Evolutionary conservation across 2,797 vertebrate species (phyloP).

Genomic region (Typhlichthys eigenmanni): DNA sequence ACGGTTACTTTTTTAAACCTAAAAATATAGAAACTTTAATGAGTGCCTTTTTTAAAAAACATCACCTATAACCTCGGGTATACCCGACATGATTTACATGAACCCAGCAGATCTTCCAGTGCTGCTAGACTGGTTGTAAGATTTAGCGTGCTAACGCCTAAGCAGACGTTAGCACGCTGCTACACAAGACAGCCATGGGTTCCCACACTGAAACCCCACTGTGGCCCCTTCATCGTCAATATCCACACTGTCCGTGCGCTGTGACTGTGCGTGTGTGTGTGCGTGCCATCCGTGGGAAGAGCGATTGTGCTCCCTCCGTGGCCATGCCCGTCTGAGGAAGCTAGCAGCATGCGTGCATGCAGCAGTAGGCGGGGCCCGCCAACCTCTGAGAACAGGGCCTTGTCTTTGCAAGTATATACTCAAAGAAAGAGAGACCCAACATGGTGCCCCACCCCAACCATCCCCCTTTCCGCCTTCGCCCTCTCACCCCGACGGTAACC

Average conservation of each 20-base stretch:
- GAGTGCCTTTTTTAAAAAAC: no score
- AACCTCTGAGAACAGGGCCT: constrained; percentile 69
- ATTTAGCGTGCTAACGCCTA: background rate
- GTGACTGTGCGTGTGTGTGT: background rate
- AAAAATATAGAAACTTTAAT: no score
- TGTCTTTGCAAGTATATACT: constrained; percentile 56
- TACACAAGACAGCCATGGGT: constrained; percentile 17
- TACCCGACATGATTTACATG: no score
- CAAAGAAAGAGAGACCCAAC: constrained; percentile 54
- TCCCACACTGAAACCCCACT: constrained; percentile 12
- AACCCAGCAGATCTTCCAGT: no score
- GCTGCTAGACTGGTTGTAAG: no score
- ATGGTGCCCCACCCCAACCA: constrained; percentile 40
- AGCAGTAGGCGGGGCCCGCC: constrained; percentile 67
- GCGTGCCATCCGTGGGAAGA: constrained; percentile 61
- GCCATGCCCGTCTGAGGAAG: constrained; percentile 40
- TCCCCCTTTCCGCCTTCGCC: constrained; percentile 30
- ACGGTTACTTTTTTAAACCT: no score
- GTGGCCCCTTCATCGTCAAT: background rate
- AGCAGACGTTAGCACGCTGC: constrained; percentile 1
- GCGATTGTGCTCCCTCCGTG: constrained; percentile 49
- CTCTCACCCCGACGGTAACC: constrained; percentile 41
- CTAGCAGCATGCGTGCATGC: constrained; percentile 36
- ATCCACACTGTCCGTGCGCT: constrained; percentile 48
- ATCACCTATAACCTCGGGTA: no score